phyloP scores from a whole-genome alignment of 2,113 vertebrate species.

The Holacanthus passer region DNA sequence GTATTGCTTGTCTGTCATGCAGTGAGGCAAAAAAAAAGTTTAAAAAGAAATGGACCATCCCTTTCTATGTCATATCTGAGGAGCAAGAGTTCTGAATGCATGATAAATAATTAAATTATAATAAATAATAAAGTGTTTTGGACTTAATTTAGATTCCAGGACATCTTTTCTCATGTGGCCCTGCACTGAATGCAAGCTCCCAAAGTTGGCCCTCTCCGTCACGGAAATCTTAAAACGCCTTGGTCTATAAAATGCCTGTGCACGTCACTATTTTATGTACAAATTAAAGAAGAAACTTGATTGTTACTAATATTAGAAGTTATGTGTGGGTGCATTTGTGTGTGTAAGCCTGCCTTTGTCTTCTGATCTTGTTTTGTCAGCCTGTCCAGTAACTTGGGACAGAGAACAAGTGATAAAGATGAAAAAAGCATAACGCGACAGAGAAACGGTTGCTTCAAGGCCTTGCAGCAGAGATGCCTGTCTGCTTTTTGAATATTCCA shows the following conservation, averaged over 20 bases:
- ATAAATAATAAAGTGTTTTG: conserved; percentile 61
- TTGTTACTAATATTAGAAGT: conserved; percentile 1
- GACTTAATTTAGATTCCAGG: conserved; percentile 59
- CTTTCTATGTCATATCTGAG: conserved; percentile 26
- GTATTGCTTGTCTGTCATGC: no score
- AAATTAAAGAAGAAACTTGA: conserved; percentile 13
- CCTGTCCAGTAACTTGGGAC: conserved; percentile 9
- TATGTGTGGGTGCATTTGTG: neutral
- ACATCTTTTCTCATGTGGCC: conserved; percentile 41
- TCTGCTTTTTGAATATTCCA: conserved; percentile 61
- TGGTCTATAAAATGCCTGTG: neutral
- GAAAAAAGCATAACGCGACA: conserved; percentile 16
- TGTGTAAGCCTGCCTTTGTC: conserved; percentile 37
- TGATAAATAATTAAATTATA: conserved; percentile 59
- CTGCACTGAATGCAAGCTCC: conserved; percentile 11
- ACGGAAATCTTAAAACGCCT: conserved; percentile 10
- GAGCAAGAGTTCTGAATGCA: conserved; percentile 45
- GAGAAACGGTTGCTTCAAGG: conserved; percentile 22
- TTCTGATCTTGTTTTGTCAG: conserved; percentile 24
- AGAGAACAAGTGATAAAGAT: conserved; percentile 7
- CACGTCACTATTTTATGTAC: neutral
- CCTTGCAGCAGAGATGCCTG: conserved; percentile 31
- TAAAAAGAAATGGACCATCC: conserved; percentile 16
- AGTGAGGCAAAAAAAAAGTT: no score
- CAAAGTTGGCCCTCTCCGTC: conserved; percentile 2